A percentile compares a stretch with the other conserved stretches of the same genome.
Conservation (phyloP, 2,888 invertebrate genomes). For the Sphaerophoria rueppellii region DNA sequence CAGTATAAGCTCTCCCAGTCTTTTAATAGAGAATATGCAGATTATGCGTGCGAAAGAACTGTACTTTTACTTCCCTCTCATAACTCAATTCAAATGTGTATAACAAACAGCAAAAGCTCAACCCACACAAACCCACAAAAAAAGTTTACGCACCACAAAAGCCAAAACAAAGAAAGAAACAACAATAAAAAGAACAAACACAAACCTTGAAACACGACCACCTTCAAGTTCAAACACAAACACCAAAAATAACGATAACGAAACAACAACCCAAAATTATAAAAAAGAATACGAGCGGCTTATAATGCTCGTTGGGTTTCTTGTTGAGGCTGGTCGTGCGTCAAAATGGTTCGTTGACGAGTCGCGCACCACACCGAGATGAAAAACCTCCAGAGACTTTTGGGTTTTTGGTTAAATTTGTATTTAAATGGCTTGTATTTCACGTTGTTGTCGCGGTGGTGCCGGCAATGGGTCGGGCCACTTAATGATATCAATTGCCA, state of each 20-base stretch:
- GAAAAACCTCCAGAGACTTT: constrained; percentile 26
- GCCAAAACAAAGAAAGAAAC: too few species aligned
- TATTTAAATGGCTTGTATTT: not conserved
- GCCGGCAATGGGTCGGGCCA: not conserved
- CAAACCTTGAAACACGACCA: constrained; percentile 39
- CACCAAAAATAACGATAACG: constrained; percentile 40
- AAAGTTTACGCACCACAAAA: constrained; percentile 7
- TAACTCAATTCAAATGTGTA: not conserved
- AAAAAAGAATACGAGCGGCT: constrained; percentile 35
- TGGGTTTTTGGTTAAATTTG: constrained; percentile 7
- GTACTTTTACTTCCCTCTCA: constrained; percentile 8
- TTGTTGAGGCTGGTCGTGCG: constrained; percentile 73
- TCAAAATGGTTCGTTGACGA: constrained; percentile 40
- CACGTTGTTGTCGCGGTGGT: not conserved
- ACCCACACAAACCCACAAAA: constrained; percentile 10
- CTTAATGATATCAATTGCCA: not conserved
- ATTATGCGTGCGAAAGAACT: constrained; percentile 52
- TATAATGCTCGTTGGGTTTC: constrained; percentile 62
- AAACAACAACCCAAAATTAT: constrained; percentile 18
- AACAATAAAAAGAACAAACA: constrained; percentile 24
- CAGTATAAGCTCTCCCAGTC: not conserved
- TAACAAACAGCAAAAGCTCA: constrained; percentile 33
- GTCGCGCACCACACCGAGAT: not conserved
- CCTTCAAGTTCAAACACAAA: constrained; percentile 38
- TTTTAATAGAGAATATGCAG: constrained; percentile 23